Base-by-base conservation (phyloP, 2,113 vertebrate species). In the Podarcis cretensis region DNA sequence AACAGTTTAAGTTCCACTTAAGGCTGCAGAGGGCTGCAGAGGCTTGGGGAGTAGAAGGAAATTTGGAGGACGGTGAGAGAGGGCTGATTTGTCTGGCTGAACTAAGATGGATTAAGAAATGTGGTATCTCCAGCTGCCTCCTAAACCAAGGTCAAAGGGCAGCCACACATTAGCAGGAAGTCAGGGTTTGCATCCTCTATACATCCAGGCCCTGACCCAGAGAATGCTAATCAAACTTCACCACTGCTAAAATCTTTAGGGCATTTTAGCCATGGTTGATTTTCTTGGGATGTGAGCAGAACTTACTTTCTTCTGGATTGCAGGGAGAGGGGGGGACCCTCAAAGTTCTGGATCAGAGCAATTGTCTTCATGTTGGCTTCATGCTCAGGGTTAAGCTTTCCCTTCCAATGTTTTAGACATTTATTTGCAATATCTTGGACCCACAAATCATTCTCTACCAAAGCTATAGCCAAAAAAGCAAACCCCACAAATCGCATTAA, bases 391-490 rank as follows among this genome's bases (percentile, higher is more conserved):
- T 92, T 89, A 84, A 92, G 2, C 84, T 91, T 87, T 89, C 82
- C 87, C 59, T 89, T 87, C 4, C 48, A 81, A 40, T 91, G 48
- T 95, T 91, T 92, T 87, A 96, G 92, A 96, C 25, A 54, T 82
- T 20, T 90, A 83, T 90, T 90, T 90, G 85, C 83, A 91, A 77
- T 94, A 89, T 85, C 20, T 92, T 95, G 94, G 94, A 83, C 71
- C 94, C 90, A 90, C 90, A 81, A 87, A 90, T 83, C 87, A 88
- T 96, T 92, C 93, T 94, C 95, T 94, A 94, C 95, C 94, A 94
- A 96, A 96, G 94, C 95, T 96, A 92, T 91, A 97, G 96, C 96
- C 96, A 96, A 97, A 97, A 63, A 63, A 63, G 59, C 59, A 63
- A 63, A 63, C 59, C 13, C 91, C 48, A 13, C 88, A 90, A 83